These are phyloP conservation scores for Coenonympha arcania DNA, from an alignment of 2,888 invertebrate genomes.

Conservation along the genomic window DNA sequence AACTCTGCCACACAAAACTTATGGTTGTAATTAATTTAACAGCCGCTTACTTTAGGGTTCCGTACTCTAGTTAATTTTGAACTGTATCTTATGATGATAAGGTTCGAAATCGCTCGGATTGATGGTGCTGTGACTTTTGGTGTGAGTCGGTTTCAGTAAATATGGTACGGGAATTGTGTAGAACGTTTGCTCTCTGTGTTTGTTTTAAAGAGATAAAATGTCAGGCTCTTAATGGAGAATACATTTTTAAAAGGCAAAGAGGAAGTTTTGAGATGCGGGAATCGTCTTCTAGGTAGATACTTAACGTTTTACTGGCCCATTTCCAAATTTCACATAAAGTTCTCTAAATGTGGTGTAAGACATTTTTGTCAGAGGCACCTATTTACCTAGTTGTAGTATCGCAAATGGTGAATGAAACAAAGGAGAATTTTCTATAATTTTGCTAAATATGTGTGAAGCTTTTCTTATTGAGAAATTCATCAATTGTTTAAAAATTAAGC, in stretches of 20 bases:
- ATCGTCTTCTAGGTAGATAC: too few species aligned
- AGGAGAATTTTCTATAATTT: too few species aligned
- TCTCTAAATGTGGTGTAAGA: too few species aligned
- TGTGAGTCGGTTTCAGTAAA: conserved; percentile 15
- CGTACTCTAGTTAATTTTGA: conserved; percentile 4
- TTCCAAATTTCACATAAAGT: too few species aligned
- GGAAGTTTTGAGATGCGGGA: background rate
- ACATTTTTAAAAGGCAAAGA: background rate
- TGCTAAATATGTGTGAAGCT: too few species aligned
- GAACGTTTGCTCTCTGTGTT: background rate
- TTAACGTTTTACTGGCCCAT: too few species aligned
- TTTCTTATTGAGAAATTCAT: too few species aligned
- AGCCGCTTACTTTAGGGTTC: background rate
- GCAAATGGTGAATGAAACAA: too few species aligned
- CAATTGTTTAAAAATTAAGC: too few species aligned
- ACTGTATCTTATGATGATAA: conserved; percentile 16
- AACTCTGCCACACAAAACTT: conserved; percentile 22
- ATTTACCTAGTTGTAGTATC: too few species aligned
- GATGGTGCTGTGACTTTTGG: conserved; percentile 3
- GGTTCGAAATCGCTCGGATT: conserved; percentile 11
- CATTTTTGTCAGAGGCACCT: too few species aligned
- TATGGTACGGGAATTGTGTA: conserved; percentile 18
- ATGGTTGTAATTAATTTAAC: conserved; percentile 23
- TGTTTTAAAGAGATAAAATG: background rate
- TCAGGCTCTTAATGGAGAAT: background rate